Percentiles rank a stretch among this genome's conserved stretches.
These are phyloP conservation scores for Gadopsis bispinosus DNA, from an alignment of 2,797 vertebrate species.

Conservation along the genomic window DNA sequence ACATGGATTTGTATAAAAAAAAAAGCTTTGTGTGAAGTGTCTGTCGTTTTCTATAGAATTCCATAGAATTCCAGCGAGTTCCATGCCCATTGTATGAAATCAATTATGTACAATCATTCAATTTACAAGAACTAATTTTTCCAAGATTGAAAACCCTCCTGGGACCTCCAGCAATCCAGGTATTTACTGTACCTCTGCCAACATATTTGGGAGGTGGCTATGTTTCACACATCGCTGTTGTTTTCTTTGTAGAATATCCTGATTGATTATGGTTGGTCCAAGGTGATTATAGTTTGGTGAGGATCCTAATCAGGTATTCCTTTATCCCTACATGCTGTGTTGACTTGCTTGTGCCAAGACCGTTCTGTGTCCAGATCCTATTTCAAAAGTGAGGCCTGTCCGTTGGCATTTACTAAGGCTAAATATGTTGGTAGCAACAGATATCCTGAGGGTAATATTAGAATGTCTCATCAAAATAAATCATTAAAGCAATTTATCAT, in stretches of 20 bases:
- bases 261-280: background rate
- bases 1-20: background rate
- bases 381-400: background rate
- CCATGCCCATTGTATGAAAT: background rate
- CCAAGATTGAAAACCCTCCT: background rate
- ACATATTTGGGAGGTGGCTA: background rate
- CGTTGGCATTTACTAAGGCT: background rate
- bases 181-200: slow-evolving; percentile 3
- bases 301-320: slow-evolving; percentile 2
- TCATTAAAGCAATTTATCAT: background rate
- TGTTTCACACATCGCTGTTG: slow-evolving; percentile 14
- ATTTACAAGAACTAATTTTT: slow-evolving; percentile 14
- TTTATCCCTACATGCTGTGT: background rate
- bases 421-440: slow-evolving; percentile 3
- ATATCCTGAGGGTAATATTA: background rate
- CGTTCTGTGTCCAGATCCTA: background rate
- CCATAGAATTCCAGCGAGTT: background rate
- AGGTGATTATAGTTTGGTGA: background rate
- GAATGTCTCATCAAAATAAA: slow-evolving; percentile 8
- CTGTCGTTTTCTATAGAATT: background rate
- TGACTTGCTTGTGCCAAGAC: background rate
- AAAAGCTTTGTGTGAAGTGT: background rate
- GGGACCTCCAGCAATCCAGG: background rate
- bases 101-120: background rate
- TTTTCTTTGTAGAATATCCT: slow-evolving; percentile 2